Evolutionary conservation across 2,888 invertebrate genomes (phyloP).

Genomic region (Ectobius pallidus): DNA sequence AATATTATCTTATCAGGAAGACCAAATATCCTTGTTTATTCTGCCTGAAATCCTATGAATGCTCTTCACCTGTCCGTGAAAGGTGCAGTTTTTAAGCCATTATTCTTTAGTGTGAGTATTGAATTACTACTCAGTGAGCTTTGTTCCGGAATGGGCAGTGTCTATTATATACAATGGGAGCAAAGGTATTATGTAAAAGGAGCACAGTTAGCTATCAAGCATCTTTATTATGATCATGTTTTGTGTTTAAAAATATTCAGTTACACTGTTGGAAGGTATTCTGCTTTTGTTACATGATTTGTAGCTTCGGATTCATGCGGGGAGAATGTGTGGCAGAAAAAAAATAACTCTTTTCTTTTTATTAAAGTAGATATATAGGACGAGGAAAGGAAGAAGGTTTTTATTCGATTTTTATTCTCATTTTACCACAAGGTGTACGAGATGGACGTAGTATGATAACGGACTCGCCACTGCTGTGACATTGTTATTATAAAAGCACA

Average conservation of each 20-base stretch:
- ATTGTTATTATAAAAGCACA: conserved; percentile 37
- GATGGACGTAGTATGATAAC: conserved; percentile 26
- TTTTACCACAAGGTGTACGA: conserved; percentile 11
- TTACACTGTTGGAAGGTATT: conserved; percentile 4
- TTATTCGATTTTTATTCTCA: conserved; percentile 4
- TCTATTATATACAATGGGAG: not conserved
- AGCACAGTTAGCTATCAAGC: not conserved
- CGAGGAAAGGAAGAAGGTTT: not conserved
- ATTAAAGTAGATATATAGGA: not conserved
- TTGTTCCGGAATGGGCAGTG: not conserved
- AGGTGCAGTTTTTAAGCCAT: not conserved
- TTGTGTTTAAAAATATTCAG: not conserved
- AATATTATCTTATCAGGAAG: not conserved
- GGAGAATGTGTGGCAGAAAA: conserved; percentile 1
- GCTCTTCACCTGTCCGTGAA: not conserved
- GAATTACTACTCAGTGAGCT: not conserved
- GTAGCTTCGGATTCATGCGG: conserved; percentile 33
- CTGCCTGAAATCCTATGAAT: not conserved
- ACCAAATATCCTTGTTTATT: not conserved
- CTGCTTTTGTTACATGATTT: conserved; percentile 36
- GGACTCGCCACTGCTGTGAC: conserved; percentile 35
- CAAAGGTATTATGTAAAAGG: not conserved
- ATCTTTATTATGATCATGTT: not conserved
- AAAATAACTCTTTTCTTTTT: conserved; percentile 33
- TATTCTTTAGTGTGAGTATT: not conserved